These are phyloP conservation scores for Atrina japonica DNA, from an alignment of 2,888 invertebrate genomes.

Conservation along the genomic window DNA sequence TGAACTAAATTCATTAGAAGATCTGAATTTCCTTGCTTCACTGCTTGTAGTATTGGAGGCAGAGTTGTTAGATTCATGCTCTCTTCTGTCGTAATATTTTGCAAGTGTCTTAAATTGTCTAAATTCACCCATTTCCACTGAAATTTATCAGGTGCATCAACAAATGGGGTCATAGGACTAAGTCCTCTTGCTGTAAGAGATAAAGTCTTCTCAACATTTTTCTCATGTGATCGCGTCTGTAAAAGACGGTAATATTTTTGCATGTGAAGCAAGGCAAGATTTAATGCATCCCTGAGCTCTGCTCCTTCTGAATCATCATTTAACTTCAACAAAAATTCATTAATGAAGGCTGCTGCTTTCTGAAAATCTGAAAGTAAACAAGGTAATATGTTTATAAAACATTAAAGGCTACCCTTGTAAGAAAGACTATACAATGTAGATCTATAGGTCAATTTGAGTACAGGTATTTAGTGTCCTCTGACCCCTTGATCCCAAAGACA, in stretches of 20 bases:
- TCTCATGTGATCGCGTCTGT: slow-evolving; percentile 71
- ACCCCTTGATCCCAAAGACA: too few species aligned
- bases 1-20: slow-evolving; percentile 69
- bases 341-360: slow-evolving; percentile 79
- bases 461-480: too few species aligned
- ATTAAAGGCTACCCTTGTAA: too few species aligned
- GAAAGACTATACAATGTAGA: too few species aligned
- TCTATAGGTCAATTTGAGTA: too few species aligned
- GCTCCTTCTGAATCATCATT: slow-evolving; percentile 79
- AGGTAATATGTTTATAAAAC: too few species aligned
- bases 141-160: slow-evolving; percentile 78
- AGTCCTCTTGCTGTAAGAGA: slow-evolving; percentile 76
- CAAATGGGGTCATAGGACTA: slow-evolving; percentile 80
- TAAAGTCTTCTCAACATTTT: slow-evolving; percentile 63
- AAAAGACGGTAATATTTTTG: slow-evolving; percentile 78
- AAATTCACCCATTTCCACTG: slow-evolving; percentile 78
- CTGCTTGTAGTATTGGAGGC: slow-evolving; percentile 73
- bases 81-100: slow-evolving; percentile 65
- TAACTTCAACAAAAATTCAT: slow-evolving; percentile 79
- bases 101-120: slow-evolving; percentile 69
- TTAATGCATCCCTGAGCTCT: slow-evolving; percentile 78
- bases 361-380: slow-evolving; percentile 76
- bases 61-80: slow-evolving; percentile 67
- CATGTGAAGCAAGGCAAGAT: slow-evolving; percentile 79
- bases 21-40: slow-evolving; percentile 73